Conservation (phyloP, 2,888 invertebrate species). For the Poecilus cupreus region DNA sequence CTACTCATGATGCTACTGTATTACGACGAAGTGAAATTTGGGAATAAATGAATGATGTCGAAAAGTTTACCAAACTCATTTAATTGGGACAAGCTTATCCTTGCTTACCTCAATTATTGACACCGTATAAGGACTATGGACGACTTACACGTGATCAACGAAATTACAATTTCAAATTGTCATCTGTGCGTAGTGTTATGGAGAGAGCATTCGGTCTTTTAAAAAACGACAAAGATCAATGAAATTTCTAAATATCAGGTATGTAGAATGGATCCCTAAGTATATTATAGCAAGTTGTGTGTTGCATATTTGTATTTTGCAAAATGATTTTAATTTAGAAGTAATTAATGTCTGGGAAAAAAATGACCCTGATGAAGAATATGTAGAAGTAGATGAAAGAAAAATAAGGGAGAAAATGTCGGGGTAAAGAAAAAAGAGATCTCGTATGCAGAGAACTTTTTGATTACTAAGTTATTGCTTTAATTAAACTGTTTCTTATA, state of each 20-base stretch:
- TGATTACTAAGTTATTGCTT: background rate
- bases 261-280: conserved; percentile 6
- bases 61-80: too few relatives aligned
- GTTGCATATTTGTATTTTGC: background rate
- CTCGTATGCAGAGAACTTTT: background rate
- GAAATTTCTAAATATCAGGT: conserved; percentile 9
- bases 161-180: conserved; percentile 14
- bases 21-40: conserved; percentile 48
- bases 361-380: conserved; percentile 10
- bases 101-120: conserved; percentile 22
- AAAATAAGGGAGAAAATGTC: background rate
- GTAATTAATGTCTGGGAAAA: background rate
- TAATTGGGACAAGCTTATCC: conserved; percentile 50
- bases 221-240: background rate
- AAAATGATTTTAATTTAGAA: background rate
- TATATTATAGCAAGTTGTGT: conserved; percentile 29
- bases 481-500: background rate
- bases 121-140: conserved; percentile 42
- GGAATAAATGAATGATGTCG: conserved; percentile 6
- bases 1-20: conserved; percentile 56
- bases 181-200: background rate
- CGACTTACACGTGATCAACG: background rate
- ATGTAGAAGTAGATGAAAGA: conserved; percentile 21
- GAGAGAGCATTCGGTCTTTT: conserved; percentile 19
- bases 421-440: background rate